Percentiles rank a stretch among this genome's conserved stretches.
phyloP scores from a whole-genome alignment of 2,113 vertebrate species.

The Nothobranchius furzeri region DNA sequence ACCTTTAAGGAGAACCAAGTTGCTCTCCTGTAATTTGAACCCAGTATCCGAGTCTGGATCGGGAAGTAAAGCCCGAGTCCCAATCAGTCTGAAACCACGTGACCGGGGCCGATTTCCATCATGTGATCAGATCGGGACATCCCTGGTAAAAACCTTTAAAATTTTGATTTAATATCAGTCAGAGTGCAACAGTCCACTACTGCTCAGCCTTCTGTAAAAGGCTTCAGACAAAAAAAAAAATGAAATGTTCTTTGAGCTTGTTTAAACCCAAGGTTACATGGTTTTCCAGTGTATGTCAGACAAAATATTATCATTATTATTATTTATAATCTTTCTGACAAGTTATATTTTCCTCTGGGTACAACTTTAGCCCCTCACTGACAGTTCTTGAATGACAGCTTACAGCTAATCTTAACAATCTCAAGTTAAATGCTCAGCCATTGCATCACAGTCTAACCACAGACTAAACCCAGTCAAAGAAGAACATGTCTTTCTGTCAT shows the following conservation, averaged over 20 bases:
- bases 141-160: too few species aligned
- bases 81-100: too few species aligned
- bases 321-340: not conserved
- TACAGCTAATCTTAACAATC: slow-evolving; percentile 35
- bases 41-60: too few species aligned
- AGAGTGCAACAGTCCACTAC: slow-evolving; percentile 3
- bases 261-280: slow-evolving; percentile 13
- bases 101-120: too few species aligned
- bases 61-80: too few species aligned
- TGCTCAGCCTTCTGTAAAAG: not conserved
- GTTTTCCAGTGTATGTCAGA: not conserved
- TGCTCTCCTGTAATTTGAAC: too few species aligned
- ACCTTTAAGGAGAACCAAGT: too few species aligned
- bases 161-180: slow-evolving; percentile 5
- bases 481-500: slow-evolving; percentile 30
- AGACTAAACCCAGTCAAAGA: slow-evolving; percentile 23
- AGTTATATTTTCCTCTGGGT: not conserved
- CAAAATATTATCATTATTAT: slow-evolving; percentile 13
- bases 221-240: slow-evolving; percentile 18
- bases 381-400: slow-evolving; percentile 27
- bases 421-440: slow-evolving; percentile 25
- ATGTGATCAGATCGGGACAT: too few species aligned
- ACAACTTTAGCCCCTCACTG: slow-evolving; percentile 4
- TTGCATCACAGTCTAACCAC: slow-evolving; percentile 35
- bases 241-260: slow-evolving; percentile 9